phyloP scores from a whole-genome alignment of 2,888 invertebrate species.

The Anarsia innoxiella region DNA sequence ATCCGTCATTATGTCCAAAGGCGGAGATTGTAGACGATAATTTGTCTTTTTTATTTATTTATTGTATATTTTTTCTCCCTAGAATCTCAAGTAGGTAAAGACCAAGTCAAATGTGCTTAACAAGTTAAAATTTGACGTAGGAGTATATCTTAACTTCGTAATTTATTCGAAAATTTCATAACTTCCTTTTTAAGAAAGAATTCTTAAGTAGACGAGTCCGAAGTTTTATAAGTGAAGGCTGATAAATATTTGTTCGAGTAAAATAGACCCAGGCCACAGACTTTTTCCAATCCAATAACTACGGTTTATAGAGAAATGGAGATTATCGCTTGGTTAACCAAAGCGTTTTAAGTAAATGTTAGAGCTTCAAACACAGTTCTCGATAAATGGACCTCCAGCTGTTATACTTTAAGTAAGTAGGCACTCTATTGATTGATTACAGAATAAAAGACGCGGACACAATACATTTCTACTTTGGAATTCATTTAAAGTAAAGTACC shows the following conservation, averaged over 20 bases:
- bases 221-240: slow-evolving; percentile 1
- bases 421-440: too few species aligned
- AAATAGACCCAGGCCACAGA: slow-evolving; percentile 7
- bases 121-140: slow-evolving; percentile 3
- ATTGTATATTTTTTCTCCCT: too few species aligned
- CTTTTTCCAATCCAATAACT: background rate
- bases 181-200: background rate
- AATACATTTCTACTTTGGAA: too few species aligned
- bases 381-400: too few species aligned
- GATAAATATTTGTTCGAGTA: background rate
- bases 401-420: too few species aligned
- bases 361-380: too few species aligned
- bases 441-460: too few species aligned
- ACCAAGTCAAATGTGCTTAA: slow-evolving; percentile 3
- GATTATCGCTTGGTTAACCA: too few species aligned
- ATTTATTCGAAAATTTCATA: slow-evolving; percentile 1
- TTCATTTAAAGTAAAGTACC: too few species aligned
- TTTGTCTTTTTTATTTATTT: slow-evolving; percentile 33
- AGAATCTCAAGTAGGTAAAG: too few species aligned
- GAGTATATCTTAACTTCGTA: slow-evolving; percentile 1
- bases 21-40: slow-evolving; percentile 38
- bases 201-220: slow-evolving; percentile 1
- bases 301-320: too few species aligned
- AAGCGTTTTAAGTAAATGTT: too few species aligned
- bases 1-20: slow-evolving; percentile 49